Percentiles rank a stretch among this genome's conserved stretches.
phyloP scores from a whole-genome alignment of 2,113 vertebrate species.

The Sturnus vulgaris region DNA sequence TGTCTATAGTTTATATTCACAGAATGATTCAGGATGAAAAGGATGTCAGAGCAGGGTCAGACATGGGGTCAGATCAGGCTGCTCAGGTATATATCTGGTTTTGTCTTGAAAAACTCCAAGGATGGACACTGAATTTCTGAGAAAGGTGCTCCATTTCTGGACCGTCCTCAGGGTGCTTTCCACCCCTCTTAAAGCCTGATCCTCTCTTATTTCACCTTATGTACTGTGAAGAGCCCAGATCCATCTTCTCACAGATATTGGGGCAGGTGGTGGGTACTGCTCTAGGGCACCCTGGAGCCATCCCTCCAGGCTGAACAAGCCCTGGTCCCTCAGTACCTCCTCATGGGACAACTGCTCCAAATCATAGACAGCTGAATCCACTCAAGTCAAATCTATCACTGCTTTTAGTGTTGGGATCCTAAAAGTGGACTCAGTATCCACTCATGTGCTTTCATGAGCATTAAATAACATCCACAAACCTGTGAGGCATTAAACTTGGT shows the following conservation, averaged over 20 bases:
- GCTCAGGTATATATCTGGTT: not conserved
- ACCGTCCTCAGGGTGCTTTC: not conserved
- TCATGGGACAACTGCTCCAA: not conserved
- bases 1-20: not conserved
- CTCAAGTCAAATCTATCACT: not conserved
- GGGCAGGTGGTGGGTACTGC: accelerated
- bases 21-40: not conserved
- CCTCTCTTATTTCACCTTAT: not conserved
- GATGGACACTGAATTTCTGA: not conserved
- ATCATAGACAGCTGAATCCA: not conserved
- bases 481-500: not conserved
- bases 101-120: not conserved
- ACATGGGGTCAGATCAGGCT: not conserved
- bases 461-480: not conserved
- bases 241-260: accelerated
- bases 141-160: not conserved
- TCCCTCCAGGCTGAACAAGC: not conserved
- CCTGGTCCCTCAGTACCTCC: not conserved
- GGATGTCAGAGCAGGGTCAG: not conserved
- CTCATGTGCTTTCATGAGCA: not conserved
- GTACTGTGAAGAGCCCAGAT: not conserved
- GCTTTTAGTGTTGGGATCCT: accelerated
- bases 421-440: not conserved
- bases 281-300: not conserved
- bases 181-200: not conserved